Evolutionary conservation across 2,113 vertebrate genomes (phyloP).

Genomic region (Lamprologus callipterus): DNA sequence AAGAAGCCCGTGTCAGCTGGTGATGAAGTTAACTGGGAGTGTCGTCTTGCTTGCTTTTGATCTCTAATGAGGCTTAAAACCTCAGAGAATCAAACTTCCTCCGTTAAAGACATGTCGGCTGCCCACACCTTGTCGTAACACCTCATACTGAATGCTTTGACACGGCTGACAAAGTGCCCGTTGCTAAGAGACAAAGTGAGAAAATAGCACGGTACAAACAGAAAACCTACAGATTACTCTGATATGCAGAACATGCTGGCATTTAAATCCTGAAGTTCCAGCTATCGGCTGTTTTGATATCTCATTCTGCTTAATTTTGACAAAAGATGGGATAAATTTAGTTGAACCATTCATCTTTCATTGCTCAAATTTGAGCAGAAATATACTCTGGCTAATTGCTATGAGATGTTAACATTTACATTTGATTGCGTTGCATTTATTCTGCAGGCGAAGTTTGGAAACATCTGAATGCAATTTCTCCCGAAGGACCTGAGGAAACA

Average conservation of each 20-base stretch:
- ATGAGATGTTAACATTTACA: background rate
- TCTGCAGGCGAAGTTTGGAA: background rate
- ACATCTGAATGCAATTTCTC: background rate
- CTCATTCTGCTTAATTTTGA: background rate
- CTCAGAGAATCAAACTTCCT: background rate
- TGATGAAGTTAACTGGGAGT: background rate
- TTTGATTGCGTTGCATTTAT: background rate
- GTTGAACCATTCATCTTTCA: background rate
- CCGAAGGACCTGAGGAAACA: background rate
- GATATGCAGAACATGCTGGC: background rate
- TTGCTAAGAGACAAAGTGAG: slow-evolving; percentile 58
- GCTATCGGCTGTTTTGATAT: background rate
- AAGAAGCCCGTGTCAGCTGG: background rate
- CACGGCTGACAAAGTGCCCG: slow-evolving; percentile 21
- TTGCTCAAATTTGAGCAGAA: background rate
- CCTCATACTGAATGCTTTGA: slow-evolving; percentile 5
- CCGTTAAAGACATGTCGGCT: background rate
- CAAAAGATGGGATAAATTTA: background rate
- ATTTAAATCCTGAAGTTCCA: background rate
- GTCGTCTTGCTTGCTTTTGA: background rate
- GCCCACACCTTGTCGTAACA: slow-evolving; percentile 22
- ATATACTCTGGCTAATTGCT: background rate
- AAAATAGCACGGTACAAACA: slow-evolving; percentile 9
- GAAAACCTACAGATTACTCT: background rate
- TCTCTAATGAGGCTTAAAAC: slow-evolving; percentile 17